Evolutionary conservation across 1,140 invertebrate species (phyloP).

Genomic region (Sipha flava): DNA sequence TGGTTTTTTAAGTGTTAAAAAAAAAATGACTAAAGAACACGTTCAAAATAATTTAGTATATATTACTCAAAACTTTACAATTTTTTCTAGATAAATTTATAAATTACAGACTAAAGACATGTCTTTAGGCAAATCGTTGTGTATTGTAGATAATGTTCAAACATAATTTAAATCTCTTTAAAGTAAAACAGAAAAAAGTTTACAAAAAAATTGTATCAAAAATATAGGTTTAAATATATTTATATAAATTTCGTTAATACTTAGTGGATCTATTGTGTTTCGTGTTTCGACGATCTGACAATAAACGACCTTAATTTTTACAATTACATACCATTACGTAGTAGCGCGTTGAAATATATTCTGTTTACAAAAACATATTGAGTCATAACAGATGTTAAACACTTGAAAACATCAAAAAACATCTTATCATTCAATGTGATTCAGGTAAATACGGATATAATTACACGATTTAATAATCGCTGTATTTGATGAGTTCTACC

Average conservation of each 20-base stretch:
- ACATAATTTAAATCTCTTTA: not conserved
- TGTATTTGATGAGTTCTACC: too few species aligned
- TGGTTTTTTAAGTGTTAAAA: too few species aligned
- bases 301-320: not conserved
- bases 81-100: not conserved
- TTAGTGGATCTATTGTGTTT: not conserved
- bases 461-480: too few species aligned
- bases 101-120: not conserved
- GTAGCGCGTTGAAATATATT: not conserved
- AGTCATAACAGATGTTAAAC: not conserved
- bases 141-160: not conserved
- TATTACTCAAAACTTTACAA: not conserved
- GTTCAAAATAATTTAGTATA: not conserved
- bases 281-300: not conserved
- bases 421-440: too few species aligned
- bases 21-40: not conserved
- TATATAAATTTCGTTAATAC: not conserved
- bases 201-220: not conserved
- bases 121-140: not conserved
- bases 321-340: not conserved
- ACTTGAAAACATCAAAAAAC: not conserved
- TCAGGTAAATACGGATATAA: too few species aligned
- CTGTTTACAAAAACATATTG: not conserved
- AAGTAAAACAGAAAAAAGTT: not conserved
- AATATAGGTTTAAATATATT: not conserved